Base-by-base conservation (phyloP, 1,140 invertebrate genomes). In the Danaus melanippus region DNA sequence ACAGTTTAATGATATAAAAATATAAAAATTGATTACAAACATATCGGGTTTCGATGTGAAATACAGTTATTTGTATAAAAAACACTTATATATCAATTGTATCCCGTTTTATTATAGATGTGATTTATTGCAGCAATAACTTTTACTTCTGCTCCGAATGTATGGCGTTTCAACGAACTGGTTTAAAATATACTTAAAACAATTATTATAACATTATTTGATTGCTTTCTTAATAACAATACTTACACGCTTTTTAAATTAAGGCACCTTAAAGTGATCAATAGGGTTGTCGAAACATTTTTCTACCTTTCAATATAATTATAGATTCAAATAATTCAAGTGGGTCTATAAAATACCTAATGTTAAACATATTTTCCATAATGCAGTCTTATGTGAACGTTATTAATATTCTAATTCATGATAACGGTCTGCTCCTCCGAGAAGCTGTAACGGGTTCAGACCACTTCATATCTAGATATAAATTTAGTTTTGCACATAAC, bases 231-330 rank as follows among this genome's bases (percentile, higher is more conserved):
- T 41, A 57, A 64, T 51, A 64, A 69, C 56, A 66, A 64, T 61
- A 64, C 64, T 62, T 65, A 71, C 68, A 71, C 56, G 62, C 17
- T 32, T 71, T 67, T 67, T 59, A 41, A 70, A 65, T 65, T 70
- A 70, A 60, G 56, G 60, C 46, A 50, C 56, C 11, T 50, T 60
- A 62, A 62, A 58, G 41, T 48, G 42, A 50, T 44, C 42, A 11
- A 48, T 53, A 67, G 68, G 68, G 65, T 46, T 62, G 46, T 10
- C 60, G 58, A 49, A 50, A 50, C 6, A 10, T n/a, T 11, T 40
- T 9, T 50, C 12, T 41, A 41, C 10, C 11, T 4, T 50, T 9
- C 8, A 11, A 50, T 11, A 40, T 50, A n/a, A 15, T 15, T 15
- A 12, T 11, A 49, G 32, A 49, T 32, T 47, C 5, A 47, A 15